A percentile compares a stretch with the other conserved stretches of the same genome.
Conservation (phyloP, 2,888 invertebrate species). For the Tillus elongatus region DNA sequence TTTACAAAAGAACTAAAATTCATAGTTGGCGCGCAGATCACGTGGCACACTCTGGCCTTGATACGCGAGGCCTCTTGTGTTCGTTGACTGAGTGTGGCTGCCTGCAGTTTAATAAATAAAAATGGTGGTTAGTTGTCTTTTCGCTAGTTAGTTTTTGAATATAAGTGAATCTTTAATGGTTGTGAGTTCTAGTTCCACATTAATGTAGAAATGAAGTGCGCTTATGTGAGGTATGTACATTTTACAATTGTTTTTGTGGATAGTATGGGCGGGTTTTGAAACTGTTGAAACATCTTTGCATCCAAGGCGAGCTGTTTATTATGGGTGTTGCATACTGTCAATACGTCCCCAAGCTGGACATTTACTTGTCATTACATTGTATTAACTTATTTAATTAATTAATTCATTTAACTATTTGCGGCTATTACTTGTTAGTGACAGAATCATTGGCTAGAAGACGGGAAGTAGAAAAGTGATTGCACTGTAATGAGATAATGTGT, state of each 20-base stretch:
- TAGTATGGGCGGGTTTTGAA: conserved; percentile 31
- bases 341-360: conserved; percentile 15
- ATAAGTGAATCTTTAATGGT: conserved; percentile 24
- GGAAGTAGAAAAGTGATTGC: conserved; percentile 13
- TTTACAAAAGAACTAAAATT: too few species aligned
- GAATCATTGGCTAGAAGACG: conserved; percentile 17
- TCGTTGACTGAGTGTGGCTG: neutral
- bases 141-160: conserved; percentile 22
- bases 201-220: conserved; percentile 20
- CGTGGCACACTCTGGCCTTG: conserved; percentile 31
- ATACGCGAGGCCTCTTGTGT: conserved; percentile 19
- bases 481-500: conserved; percentile 9
- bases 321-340: conserved; percentile 33
- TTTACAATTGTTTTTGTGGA: conserved; percentile 18
- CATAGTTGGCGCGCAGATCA: conserved; percentile 30
- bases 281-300: conserved; percentile 20
- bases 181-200: conserved; percentile 21
- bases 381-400: conserved; percentile 33
- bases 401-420: conserved; percentile 28
- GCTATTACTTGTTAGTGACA: conserved; percentile 19
- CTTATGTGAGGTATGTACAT: conserved; percentile 20
- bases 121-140: conserved; percentile 34
- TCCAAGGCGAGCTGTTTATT: conserved; percentile 28
- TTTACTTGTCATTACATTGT: conserved; percentile 27
- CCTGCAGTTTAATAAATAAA: conserved; percentile 30